Evolutionary conservation across 2,113 vertebrate genomes (phyloP), one percentile per base, ranked within the genome.

Genomic region (Gnathonemus echidnorhynchus): DNA sequence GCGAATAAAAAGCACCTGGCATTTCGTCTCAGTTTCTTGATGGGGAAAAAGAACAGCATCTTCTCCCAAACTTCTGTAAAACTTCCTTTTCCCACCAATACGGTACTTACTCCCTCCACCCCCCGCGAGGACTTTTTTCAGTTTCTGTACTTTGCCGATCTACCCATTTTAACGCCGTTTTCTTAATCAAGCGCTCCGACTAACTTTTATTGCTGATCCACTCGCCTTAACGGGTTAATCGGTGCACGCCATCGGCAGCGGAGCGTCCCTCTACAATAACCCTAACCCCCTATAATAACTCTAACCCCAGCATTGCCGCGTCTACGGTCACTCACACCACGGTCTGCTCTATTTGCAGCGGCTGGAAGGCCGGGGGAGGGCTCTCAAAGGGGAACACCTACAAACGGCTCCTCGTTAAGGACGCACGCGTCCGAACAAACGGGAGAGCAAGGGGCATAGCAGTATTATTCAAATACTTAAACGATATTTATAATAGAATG

Each of bases 1-100:
- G 89, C 93, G 17, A 94, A 80, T 8, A 96, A 53, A 1, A 96
- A 19, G 77, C 87, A 91, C 88, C 62, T 94, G 9, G 90, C 70
- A 11, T 93, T 94, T 11, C 94, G 94, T 88, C 94, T 91, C 89
- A 96, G 90, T 89, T 94, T 96, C 91, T 94, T 95, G 88, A 94
- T 0, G 2, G 95, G 95, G 74, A 80, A 6, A 39, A 80, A 42
- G 35, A 15, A 42, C 74, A 42, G 31, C 74, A 80, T 80, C 74
- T 80, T 42, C 74, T 2, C 17, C n/a, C 5, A 7, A 39, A 80
- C 15, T 80, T 4, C 4, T 4, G 62, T 39, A 17, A 77, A 11
- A 19, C 31, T 77, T 4, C 35, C 35, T 17, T 39, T 77, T 39
- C 70, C 70, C 31, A 15, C 70, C 17, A 95, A 93, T 84, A 95